These are phyloP conservation scores for Natator depressus DNA, from an alignment of 2,113 vertebrate genomes.

Conservation along the genomic window DNA sequence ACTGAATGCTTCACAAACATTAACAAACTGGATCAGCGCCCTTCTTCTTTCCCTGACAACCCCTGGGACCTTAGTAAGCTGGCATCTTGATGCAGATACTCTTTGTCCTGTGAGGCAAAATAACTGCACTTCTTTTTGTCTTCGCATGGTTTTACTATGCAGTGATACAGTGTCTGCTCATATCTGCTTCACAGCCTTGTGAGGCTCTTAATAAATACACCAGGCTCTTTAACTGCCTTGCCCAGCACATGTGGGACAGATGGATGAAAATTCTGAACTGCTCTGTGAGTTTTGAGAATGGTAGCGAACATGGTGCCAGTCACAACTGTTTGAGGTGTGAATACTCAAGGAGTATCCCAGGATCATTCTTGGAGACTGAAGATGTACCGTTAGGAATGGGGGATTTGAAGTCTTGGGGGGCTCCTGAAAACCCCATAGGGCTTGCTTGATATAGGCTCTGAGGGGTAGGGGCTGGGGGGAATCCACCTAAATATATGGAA, in stretches of 20 bases:
- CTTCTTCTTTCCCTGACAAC: not conserved
- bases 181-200: not conserved
- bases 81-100: no score
- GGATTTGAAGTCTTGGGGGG: not conserved
- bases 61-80: not conserved
- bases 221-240: not conserved
- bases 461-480: not conserved
- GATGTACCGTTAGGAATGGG: not conserved
- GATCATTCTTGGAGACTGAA: not conserved
- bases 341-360: not conserved
- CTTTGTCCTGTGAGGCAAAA: not conserved
- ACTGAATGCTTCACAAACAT: not conserved
- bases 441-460: accelerated
- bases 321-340: not conserved
- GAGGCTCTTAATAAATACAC: not conserved
- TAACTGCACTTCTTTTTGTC: not conserved
- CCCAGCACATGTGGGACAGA: not conserved
- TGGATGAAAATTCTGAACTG: not conserved
- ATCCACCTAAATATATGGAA: not conserved
- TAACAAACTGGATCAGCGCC: not conserved
- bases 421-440: not conserved
- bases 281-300: not conserved
- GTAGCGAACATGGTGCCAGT: not conserved
- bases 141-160: not conserved
- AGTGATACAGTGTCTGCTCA: not conserved